These are phyloP conservation scores for Alcedo atthis DNA, from an alignment of 2,797 vertebrate species.

Conservation along the genomic window DNA sequence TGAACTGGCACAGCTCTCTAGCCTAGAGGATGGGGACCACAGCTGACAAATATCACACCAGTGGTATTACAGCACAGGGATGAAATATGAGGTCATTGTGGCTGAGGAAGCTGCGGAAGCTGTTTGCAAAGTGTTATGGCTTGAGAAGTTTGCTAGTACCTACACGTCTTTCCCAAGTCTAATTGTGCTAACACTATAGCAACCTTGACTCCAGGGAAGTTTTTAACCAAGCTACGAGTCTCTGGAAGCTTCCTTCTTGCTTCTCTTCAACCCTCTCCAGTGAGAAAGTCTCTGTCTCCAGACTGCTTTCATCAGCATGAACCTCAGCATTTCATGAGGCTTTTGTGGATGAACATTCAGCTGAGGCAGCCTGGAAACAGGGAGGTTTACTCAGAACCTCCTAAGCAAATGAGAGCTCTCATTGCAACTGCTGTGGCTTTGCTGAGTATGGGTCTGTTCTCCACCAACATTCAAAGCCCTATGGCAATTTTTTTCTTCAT, in stretches of 20 bases:
- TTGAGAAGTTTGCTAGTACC: slow-evolving; percentile 13
- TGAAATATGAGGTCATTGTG: neutral
- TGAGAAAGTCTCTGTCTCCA: neutral
- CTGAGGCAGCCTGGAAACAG: neutral
- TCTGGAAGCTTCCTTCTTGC: slow-evolving; percentile 32
- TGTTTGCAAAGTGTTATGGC: neutral
- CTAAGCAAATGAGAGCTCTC: neutral
- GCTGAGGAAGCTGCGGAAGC: neutral
- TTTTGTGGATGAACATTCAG: neutral
- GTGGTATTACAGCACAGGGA: neutral
- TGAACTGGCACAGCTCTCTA: neutral
- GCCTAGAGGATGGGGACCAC: slow-evolving; percentile 7
- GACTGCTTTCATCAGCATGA: neutral
- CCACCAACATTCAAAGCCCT: neutral
- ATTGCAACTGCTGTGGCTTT: neutral
- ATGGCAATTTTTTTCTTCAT: fast-evolving
- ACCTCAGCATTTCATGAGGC: neutral
- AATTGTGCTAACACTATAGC: slow-evolving; percentile 12
- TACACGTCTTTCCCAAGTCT: neutral
- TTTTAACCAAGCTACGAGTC: neutral
- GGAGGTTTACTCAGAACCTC: neutral
- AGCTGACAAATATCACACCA: slow-evolving; percentile 1
- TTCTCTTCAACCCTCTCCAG: neutral
- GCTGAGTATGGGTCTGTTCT: neutral
- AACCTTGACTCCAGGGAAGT: slow-evolving; percentile 44